Conservation (phyloP, 1,140 invertebrate genomes). For the Octopus sinensis region DNA sequence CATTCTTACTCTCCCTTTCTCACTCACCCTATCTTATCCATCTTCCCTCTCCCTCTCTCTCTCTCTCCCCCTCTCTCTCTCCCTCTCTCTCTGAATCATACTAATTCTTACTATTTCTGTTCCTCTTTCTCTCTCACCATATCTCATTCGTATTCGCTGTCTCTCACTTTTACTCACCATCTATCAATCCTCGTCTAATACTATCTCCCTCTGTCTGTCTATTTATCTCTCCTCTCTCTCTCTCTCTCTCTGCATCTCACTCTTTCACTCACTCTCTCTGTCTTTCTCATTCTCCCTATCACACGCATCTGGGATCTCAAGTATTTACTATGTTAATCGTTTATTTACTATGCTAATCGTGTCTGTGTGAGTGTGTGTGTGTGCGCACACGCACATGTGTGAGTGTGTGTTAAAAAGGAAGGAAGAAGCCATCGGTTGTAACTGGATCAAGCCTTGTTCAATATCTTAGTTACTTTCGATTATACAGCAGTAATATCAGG, state of each 20-base stretch:
- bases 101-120: background rate
- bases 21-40: background rate
- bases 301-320: no score
- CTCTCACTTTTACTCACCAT: background rate
- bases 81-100: background rate
- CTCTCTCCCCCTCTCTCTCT: background rate
- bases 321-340: no score
- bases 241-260: background rate
- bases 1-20: no score
- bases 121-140: background rate
- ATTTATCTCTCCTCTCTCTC: background rate
- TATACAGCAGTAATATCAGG: no score
- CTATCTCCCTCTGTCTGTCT: background rate
- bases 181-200: background rate
- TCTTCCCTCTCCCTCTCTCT: background rate
- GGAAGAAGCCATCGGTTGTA: no score
- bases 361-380: no score
- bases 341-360: no score
- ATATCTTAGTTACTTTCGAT: no score
- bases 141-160: background rate
- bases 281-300: background rate
- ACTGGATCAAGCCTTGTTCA: no score
- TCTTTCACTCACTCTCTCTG: background rate
- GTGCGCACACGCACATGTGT: no score
- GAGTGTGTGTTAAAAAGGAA: no score